Base-by-base conservation (phyloP, 30 jellyfish, hydroid and myxozoan species). In the Mastigias papua region DNA sequence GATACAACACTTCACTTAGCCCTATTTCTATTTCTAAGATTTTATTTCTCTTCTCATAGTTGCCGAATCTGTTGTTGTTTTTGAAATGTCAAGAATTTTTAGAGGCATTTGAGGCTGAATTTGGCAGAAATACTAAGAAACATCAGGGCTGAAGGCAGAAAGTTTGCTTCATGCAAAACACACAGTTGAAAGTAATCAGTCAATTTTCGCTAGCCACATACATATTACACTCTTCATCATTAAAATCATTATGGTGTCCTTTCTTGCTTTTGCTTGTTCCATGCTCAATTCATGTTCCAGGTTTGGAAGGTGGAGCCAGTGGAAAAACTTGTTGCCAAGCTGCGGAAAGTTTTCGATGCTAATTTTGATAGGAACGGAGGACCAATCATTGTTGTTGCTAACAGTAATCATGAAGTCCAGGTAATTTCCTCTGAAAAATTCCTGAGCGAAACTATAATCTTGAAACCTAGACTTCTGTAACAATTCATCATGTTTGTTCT, bases 281-380 rank as follows among this genome's bases (percentile, higher is more conserved):
- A 6, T 46, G 60, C 8, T 46, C 16, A 46, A 46, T 46, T 46
- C 13, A 46, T 46, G 8, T 54, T 76, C 54, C 34, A 91, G 97
- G 86, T 91, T 20, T 91, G 97, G 97, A 74, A 73, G 78, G 95
- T 84, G 28, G 89, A 91, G 30, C 90, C 95, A 6, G 89, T 61
- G n/a, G 68, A 54, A 35, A 86, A 91, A 16, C 78, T 72, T 30
- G 81, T 87, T 5, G 92, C 75, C 86, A 91, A 91, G 42, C 75
- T 84, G 26, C 86, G 91, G 13, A 79, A 79, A 60, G 90, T 91
- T 27, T 91, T 91, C 30, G 97, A 91, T 79, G 96, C 81, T 31
- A 49, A 50, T 20, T 86, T 76, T 62, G 80, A 54, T 11, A 65
- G 28, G 25, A 62, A 27, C 11, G 79, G 48, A 10, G 69, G 68